phyloP scores from a whole-genome alignment of 2,888 invertebrate species.

The Diaperis boleti region DNA sequence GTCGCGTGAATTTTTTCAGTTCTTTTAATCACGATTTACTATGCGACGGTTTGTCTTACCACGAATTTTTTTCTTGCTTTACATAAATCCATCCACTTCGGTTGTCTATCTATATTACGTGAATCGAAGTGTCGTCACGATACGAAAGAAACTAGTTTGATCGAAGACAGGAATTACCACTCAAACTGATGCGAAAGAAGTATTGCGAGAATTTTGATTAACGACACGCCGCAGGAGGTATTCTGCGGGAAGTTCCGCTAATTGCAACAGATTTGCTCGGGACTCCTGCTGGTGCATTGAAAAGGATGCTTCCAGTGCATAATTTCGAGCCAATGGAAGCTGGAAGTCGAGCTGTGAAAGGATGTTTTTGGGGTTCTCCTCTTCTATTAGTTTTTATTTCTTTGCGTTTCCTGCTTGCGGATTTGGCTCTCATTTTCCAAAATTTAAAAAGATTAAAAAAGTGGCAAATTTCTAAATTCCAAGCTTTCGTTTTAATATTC shows the following conservation, averaged over 20 bases:
- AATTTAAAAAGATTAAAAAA: too few relatives aligned
- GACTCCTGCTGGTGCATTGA: neutral
- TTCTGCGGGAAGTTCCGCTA: slow-evolving; percentile 5
- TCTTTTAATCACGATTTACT: neutral
- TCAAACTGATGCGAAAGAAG: slow-evolving; percentile 5
- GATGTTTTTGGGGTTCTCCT: neutral
- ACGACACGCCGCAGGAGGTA: slow-evolving; percentile 5
- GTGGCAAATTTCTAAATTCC: too few relatives aligned
- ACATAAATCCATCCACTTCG: neutral
- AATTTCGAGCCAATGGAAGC: neutral
- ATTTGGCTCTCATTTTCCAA: too few relatives aligned
- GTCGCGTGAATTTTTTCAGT: neutral
- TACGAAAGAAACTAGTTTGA: slow-evolving; percentile 17
- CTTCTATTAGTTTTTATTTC: too few relatives aligned
- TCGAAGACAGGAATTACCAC: slow-evolving; percentile 17
- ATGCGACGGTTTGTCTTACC: neutral
- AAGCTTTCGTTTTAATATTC: too few relatives aligned
- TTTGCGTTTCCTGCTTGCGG: too few relatives aligned
- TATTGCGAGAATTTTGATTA: slow-evolving; percentile 14
- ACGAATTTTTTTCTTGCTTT: neutral
- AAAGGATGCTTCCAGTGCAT: neutral
- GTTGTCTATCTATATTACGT: slow-evolving; percentile 3
- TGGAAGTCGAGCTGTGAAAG: neutral
- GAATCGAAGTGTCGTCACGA: slow-evolving; percentile 19
- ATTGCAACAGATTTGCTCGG: neutral